phyloP scores from a whole-genome alignment of 2,797 vertebrate genomes.

The Characodon lateralis region DNA sequence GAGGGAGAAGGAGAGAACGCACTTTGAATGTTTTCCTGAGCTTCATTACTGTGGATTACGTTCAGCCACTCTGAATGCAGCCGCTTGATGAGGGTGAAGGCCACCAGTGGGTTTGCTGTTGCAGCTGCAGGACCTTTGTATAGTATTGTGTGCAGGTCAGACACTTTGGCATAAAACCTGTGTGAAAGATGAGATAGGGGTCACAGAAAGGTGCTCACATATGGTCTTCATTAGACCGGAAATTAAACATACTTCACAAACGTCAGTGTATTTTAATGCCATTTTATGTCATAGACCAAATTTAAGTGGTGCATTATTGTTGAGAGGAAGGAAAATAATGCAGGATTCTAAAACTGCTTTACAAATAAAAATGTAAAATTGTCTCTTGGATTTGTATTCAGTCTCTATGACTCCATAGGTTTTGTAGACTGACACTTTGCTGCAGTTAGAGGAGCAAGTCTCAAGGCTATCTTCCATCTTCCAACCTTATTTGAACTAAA shows the following conservation, averaged over 20 bases:
- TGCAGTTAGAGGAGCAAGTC: no score
- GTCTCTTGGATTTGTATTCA: not conserved
- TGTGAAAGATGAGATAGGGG: slow-evolving; percentile 24
- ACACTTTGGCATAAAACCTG: slow-evolving; percentile 91
- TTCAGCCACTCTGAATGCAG: slow-evolving; percentile 91
- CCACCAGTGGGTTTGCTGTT: slow-evolving; percentile 87
- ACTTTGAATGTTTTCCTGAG: slow-evolving; percentile 86
- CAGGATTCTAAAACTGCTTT: not conserved
- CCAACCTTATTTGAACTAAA: not conserved
- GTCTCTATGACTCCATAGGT: not conserved
- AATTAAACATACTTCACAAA: not conserved
- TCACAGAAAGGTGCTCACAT: not conserved
- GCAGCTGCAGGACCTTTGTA: slow-evolving; percentile 70
- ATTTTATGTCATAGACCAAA: not conserved
- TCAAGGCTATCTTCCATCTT: not conserved
- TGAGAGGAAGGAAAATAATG: not conserved
- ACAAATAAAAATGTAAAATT: not conserved
- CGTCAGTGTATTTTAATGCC: not conserved
- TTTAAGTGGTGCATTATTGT: not conserved
- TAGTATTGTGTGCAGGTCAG: slow-evolving; percentile 77
- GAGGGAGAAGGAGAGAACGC: slow-evolving; percentile 18
- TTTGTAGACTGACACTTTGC: no score
- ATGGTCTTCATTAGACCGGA: not conserved
- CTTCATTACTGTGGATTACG: slow-evolving; percentile 85
- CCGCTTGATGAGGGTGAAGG: slow-evolving; percentile 92